phyloP scores from a whole-genome alignment of 2,113 vertebrate species.

The human (Homo sapiens) region GRCh38 chr15:95014001-95014500 shows the following conservation, averaged over 20 bases:
- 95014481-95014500: background rate
- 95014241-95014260: background rate
- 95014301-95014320: constrained; percentile 66
- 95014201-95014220: background rate
- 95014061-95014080: background rate
- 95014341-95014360: constrained; percentile 72
- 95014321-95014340: constrained; percentile 73
- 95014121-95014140: constrained; percentile 12
- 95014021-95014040: constrained; percentile 40
- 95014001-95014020: constrained; percentile 12
- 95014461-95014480: background rate
- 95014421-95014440: constrained; percentile 74
- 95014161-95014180: background rate
- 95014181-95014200: constrained; percentile 36
- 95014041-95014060: constrained; percentile 18
- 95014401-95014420: constrained; percentile 78
- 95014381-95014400: constrained; percentile 79
- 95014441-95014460: constrained; percentile 45
- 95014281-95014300: background rate
- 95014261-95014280: background rate
- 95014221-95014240: constrained; percentile 9
- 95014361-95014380: constrained; percentile 82
- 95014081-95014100: background rate
- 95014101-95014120: background rate
- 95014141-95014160: constrained; percentile 9